Conservation (phyloP, 2,888 invertebrate species). For the Lathronympha strigana region DNA sequence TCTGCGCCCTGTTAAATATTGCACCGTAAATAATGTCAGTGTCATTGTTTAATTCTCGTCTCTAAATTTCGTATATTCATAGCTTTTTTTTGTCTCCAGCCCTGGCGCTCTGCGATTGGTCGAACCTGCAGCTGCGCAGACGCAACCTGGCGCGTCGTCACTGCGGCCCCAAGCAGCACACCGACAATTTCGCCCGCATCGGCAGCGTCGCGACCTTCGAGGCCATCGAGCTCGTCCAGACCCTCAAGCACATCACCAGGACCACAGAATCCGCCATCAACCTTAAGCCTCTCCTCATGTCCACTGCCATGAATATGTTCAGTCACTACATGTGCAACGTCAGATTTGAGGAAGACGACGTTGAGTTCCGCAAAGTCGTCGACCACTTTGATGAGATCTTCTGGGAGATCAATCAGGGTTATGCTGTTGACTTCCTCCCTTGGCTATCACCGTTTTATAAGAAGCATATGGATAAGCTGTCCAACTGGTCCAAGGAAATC, state of each 20-base stretch:
- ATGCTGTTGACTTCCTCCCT: slow-evolving; percentile 93
- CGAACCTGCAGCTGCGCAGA: slow-evolving; percentile 90
- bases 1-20: no score
- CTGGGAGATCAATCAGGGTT: slow-evolving; percentile 96
- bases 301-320: slow-evolving; percentile 93
- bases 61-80: not conserved
- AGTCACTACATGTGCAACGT: slow-evolving; percentile 94
- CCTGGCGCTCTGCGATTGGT: slow-evolving; percentile 95
- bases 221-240: slow-evolving; percentile 84
- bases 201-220: slow-evolving; percentile 89
- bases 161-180: slow-evolving; percentile 91
- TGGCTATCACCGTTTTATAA: slow-evolving; percentile 90
- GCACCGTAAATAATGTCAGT: no score
- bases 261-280: slow-evolving; percentile 74
- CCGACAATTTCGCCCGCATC: slow-evolving; percentile 88
- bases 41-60: no score
- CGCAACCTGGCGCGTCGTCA: slow-evolving; percentile 91
- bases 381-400: slow-evolving; percentile 93
- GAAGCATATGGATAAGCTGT: slow-evolving; percentile 87
- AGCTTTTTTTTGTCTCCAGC: slow-evolving; percentile 83
- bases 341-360: slow-evolving; percentile 88
- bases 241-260: slow-evolving; percentile 75
- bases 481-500: slow-evolving; percentile 88
- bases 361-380: slow-evolving; percentile 87
- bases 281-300: slow-evolving; percentile 88